Evolutionary conservation across 2,113 vertebrate species (phyloP).

Genomic region (Chrysochloris asiatica): DNA sequence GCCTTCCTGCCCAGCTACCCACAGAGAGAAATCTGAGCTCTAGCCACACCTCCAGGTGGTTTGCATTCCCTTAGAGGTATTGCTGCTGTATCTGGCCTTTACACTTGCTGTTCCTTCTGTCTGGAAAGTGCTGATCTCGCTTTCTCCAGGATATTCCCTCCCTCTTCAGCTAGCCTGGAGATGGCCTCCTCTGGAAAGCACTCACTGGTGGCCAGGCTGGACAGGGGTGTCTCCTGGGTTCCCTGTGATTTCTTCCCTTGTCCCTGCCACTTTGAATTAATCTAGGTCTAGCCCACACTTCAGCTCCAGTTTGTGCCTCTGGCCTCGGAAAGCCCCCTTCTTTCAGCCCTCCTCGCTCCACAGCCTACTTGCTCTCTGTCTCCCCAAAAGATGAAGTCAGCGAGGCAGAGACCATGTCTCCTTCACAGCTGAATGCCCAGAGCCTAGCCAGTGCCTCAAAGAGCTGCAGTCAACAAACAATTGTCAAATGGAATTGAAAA

Average conservation of each 20-base stretch:
- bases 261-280: background rate
- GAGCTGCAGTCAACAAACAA: background rate
- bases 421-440: background rate
- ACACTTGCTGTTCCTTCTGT: background rate
- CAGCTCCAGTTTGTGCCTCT: background rate
- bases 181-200: background rate
- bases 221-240: background rate
- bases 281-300: background rate
- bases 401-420: background rate
- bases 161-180: background rate
- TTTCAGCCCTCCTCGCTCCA: background rate
- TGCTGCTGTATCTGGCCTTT: background rate
- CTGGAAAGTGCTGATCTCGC: background rate
- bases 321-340: background rate
- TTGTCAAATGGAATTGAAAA: background rate
- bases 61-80: constrained; percentile 2
- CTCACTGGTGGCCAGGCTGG: background rate
- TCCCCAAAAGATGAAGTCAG: background rate
- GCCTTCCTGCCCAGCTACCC: background rate
- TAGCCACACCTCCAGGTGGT: background rate
- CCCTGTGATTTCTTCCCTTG: background rate
- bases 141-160: background rate
- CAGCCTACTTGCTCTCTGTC: background rate
- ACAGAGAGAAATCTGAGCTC: background rate
- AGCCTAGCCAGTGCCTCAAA: background rate